Base-by-base conservation (phyloP, 2,113 vertebrate species). In the Halichoerus grypus region DNA sequence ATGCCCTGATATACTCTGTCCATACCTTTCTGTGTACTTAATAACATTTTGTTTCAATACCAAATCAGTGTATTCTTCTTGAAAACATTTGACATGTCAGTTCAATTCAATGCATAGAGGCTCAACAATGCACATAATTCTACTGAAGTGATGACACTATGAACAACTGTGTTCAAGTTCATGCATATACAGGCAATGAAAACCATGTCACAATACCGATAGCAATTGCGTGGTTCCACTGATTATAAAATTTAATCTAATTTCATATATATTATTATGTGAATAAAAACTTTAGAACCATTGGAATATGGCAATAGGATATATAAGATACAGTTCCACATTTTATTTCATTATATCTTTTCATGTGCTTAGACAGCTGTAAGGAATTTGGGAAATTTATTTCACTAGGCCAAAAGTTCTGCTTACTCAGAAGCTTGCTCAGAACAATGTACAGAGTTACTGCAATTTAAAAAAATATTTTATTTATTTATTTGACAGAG, bases 341-440 rank as follows among this genome's bases (percentile, higher is more conserved):
- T 3, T 9, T 16, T 4, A 31, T 57, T 81, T 84, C 26, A 33
- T 90, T 46, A 24, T 33, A 14, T 51, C 1, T 33, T 63, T 93
- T 82, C 22, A 26, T 61, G 22, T 76, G 10, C 7, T 94, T 31
- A 83, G 8, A 93, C 1, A 86, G 46, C 10, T 33, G 42, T 22
- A n/a, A 92, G 36, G 24, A 95, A 79, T 87, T 91, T 97, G 31
- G 85, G 42, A 82, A 77, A 71, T 94, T 90, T 69, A 85, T 19
- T 79, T 8, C 39, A 53, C 28, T 72, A 15, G 22, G 3, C 55
- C 21, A 53, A 59, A 97, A 86, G 24, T 49, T 18, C n/a, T 81
- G 59, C 71, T 71, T 94, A n/a, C 7, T 57, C 59, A 12, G 33
- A 33, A 93, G 36, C 55, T 61, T 91, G 24, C 12, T 91, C 31